Percentiles rank a stretch among this genome's conserved stretches.
These are phyloP conservation scores for Zosterops pallidus DNA, from an alignment of 2,113 vertebrate species.

Conservation along the genomic window DNA sequence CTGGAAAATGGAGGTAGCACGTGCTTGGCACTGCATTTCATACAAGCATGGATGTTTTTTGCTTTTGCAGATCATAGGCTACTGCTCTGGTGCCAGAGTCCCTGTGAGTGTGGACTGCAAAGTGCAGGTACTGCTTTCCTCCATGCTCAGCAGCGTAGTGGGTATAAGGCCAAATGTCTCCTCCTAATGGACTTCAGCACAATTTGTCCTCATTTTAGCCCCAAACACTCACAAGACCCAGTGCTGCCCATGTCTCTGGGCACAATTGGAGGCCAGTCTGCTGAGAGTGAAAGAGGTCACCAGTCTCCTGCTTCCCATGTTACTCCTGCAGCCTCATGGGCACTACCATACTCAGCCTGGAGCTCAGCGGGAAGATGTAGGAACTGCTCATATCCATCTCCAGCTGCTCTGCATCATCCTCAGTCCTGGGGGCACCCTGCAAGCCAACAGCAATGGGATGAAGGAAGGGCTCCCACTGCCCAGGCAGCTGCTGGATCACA, in stretches of 20 bases:
- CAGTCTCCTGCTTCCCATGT: neutral
- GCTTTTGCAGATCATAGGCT: constrained; percentile 88
- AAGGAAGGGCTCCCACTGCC: neutral
- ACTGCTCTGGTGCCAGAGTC: constrained; percentile 86
- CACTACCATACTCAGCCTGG: neutral
- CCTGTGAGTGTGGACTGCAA: constrained; percentile 87
- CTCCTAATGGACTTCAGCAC: neutral
- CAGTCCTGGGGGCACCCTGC: neutral
- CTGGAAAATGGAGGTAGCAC: neutral
- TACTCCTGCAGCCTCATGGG: neutral
- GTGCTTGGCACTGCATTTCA: rapidly evolving
- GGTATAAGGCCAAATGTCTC: neutral
- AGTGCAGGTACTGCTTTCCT: constrained; percentile 80
- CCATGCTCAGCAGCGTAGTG: rapidly evolving
- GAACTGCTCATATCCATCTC: neutral
- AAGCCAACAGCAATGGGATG: neutral
- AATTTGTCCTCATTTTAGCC: neutral
- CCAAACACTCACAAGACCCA: neutral
- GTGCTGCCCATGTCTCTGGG: neutral
- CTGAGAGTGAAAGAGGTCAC: neutral
- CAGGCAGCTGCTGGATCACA: neutral
- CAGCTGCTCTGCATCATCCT: neutral
- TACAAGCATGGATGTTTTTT: neutral
- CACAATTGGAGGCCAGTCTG: rapidly evolving
- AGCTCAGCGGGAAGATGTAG: neutral